Evolutionary conservation across 2,888 invertebrate genomes (phyloP), one percentile per base, ranked within the genome.

Genomic region (Acrobasis consociella): DNA sequence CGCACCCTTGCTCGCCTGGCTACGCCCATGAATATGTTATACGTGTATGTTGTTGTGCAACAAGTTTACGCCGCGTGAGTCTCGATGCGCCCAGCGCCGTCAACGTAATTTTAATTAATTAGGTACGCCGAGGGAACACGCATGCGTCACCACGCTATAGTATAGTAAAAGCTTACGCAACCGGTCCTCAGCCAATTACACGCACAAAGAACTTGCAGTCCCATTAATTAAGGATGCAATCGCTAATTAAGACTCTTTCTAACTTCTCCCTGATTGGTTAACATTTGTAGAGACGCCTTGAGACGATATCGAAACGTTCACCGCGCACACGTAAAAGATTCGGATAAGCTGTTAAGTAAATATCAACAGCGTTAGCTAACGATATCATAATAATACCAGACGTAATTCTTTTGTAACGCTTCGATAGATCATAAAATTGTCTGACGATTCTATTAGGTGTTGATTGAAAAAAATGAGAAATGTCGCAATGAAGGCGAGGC

Each of bases 21-120:
- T 31, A 31, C 8, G 31, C 31, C 31, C 31, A 31, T 31, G 31
- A 31, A 7, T 31, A 31, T 31, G 7, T 31, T 31, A 9, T 42
- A 8, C 31, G 11, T 37, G 13, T 61, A 42, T 53, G 51, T 37
- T 60, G 60, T 69, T 67, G 66, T 62, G 67, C 62, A 67, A 46
- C 46, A 46, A 46, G 46, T 46, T 46, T 46, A 46, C 46, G 46
- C 46, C 46, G n/a, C 46, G n/a, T 46, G 46, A 11, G 46, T 67
- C n/a, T 8, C 53, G n/a, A 55, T 37, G 55, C 38, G 22, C 31
- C 22, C 2, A 39, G 38, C 16, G 38, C 58, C 62, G 74, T 71
- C 72, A 77, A 76, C 78, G 71, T 76, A 77, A 79, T 79, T 58
- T 62, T 82, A 86, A 86, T 85, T 85, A 82, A 80, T 77, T 79